Percentiles rank a stretch among this genome's conserved stretches.
These are phyloP conservation scores for Acleris sparsana DNA, from an alignment of 2,888 invertebrate species.

Conservation along the genomic window DNA sequence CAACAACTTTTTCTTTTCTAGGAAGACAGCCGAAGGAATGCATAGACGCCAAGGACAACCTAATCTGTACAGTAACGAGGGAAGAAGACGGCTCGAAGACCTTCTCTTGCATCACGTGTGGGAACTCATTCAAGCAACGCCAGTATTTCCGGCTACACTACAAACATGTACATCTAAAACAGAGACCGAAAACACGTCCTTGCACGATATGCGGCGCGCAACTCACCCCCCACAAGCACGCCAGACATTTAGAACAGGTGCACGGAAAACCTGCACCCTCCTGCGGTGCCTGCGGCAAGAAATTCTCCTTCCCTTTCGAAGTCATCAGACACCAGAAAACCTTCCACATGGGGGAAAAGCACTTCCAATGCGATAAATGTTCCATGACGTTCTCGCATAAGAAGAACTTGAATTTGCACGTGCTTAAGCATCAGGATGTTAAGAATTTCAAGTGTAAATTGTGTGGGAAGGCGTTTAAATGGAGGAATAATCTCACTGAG, in stretches of 20 bases:
- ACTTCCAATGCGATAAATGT: constrained; percentile 47
- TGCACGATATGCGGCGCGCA: constrained; percentile 28
- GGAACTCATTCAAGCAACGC: constrained; percentile 41
- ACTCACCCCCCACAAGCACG: constrained; percentile 28
- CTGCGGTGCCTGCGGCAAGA: constrained; percentile 30
- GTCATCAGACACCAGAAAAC: constrained; percentile 54
- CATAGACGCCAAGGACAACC: constrained; percentile 31
- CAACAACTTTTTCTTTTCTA: constrained; percentile 29
- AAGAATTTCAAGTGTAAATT: constrained; percentile 52
- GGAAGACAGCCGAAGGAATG: constrained; percentile 28
- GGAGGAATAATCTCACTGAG: constrained; percentile 48
- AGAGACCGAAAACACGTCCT: constrained; percentile 20
- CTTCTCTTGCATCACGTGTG: constrained; percentile 47
- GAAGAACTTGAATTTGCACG: constrained; percentile 45
- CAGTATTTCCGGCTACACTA: constrained; percentile 43
- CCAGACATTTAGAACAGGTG: constrained; percentile 29
- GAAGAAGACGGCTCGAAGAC: constrained; percentile 41
- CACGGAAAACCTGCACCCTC: constrained; percentile 31
- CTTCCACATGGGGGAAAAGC: constrained; percentile 56
- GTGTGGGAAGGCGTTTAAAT: constrained; percentile 58
- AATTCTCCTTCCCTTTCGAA: constrained; percentile 34
- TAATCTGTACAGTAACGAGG: constrained; percentile 27
- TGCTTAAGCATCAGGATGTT: constrained; percentile 45
- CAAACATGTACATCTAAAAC: constrained; percentile 28
- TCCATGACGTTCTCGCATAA: constrained; percentile 43